These are phyloP conservation scores for Heliconius hermathena DNA, from an alignment of 1,140 invertebrate species.

Conservation along the genomic window DNA sequence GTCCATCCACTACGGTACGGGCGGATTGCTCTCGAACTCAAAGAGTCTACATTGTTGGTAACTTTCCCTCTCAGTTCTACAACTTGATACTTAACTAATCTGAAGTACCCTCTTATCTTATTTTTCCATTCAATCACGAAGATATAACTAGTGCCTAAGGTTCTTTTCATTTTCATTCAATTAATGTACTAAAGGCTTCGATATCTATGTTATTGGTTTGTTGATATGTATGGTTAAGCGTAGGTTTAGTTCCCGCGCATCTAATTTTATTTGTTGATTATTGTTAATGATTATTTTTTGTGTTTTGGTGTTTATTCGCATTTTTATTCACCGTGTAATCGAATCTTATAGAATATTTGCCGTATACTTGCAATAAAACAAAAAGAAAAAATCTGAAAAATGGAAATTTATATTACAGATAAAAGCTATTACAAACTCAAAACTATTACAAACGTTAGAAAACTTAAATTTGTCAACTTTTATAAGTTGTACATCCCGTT, in stretches of 20 bases:
- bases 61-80: constrained; percentile 22
- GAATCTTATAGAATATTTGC: too few species aligned
- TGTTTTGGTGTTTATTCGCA: too few species aligned
- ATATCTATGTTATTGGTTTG: neutral
- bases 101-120: constrained; percentile 22
- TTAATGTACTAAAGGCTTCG: neutral
- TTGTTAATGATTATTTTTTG: neutral
- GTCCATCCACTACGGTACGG: neutral
- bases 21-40: constrained; percentile 18
- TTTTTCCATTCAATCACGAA: constrained; percentile 6
- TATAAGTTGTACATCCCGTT: too few species aligned
- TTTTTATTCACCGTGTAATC: too few species aligned
- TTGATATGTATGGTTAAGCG: neutral
- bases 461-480: too few species aligned
- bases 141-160: neutral
- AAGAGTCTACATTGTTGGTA: constrained; percentile 19
- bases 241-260: neutral
- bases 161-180: neutral
- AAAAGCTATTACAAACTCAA: too few species aligned
- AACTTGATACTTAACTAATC: constrained; percentile 21
- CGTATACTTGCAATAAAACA: too few species aligned
- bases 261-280: neutral
- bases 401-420: too few species aligned
- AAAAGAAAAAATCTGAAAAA: too few species aligned
- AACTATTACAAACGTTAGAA: too few species aligned